These are phyloP conservation scores for Eriocheir sinensis DNA, from an alignment of 1,140 invertebrate species.

Conservation along the genomic window DNA sequence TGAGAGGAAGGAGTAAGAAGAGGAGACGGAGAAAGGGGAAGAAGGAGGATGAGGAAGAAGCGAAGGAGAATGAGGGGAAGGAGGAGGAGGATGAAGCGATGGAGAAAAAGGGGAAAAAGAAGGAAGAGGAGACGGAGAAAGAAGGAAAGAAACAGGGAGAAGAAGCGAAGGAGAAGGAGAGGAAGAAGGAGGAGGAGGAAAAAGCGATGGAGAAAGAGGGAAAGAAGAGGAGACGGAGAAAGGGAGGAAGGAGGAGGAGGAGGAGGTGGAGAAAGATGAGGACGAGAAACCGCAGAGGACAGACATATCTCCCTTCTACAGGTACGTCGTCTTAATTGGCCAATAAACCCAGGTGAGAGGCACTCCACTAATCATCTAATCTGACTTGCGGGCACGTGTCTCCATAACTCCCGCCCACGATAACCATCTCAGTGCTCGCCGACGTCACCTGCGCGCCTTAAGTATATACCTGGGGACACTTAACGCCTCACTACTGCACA, in stretches of 20 bases:
- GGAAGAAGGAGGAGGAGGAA: no score
- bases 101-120: no score
- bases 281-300: neutral
- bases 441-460: no score
- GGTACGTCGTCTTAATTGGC: neutral
- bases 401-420: neutral
- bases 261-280: neutral
- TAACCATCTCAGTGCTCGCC: neutral
- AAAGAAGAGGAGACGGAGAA: neutral
- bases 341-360: neutral
- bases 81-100: no score
- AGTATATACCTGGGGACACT: no score
- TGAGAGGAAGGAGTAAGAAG: neutral
- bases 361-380: neutral
- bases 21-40: neutral
- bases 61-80: no score
- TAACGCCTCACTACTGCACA: neutral
- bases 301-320: neutral
- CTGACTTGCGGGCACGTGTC: neutral
- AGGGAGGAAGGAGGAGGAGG: neutral
- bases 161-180: no score
- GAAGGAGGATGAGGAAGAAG: neutral
- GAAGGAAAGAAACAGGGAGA: no score
- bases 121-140: no score
- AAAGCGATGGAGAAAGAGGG: neutral